phyloP scores from a whole-genome alignment of 2,888 invertebrate genomes.

The Trisateles emortualis region DNA sequence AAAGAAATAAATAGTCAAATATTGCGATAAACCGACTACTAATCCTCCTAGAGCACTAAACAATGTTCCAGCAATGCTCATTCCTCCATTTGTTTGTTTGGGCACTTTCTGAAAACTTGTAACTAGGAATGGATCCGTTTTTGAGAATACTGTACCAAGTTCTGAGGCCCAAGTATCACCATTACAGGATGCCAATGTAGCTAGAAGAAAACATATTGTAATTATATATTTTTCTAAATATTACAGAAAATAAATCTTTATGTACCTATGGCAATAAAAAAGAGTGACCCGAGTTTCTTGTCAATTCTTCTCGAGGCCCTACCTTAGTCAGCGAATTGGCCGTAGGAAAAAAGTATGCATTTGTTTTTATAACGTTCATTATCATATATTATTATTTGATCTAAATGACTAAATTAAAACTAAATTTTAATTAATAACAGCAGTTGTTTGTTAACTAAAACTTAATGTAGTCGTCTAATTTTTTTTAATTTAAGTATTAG shows the following conservation, averaged over 20 bases:
- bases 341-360: no score
- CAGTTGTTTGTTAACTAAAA: not conserved
- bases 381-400: no score
- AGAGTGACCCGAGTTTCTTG: no score
- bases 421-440: no score
- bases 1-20: slow-evolving; percentile 88
- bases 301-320: no score
- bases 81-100: slow-evolving; percentile 95
- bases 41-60: slow-evolving; percentile 89
- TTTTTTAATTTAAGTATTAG: no score
- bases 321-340: no score
- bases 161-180: slow-evolving; percentile 98
- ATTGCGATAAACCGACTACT: slow-evolving; percentile 91
- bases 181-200: slow-evolving; percentile 92
- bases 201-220: slow-evolving; percentile 79
- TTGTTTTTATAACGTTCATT: no score
- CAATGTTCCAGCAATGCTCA: slow-evolving; percentile 89
- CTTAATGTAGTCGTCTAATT: no score
- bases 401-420: no score
- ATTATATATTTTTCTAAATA: not conserved
- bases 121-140: slow-evolving; percentile 90
- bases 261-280: no score
- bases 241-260: not conserved
- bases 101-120: slow-evolving; percentile 92
- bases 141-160: slow-evolving; percentile 91